Base-by-base conservation (phyloP, 2,888 invertebrate species). In the Yponomeuta cagnagella region DNA sequence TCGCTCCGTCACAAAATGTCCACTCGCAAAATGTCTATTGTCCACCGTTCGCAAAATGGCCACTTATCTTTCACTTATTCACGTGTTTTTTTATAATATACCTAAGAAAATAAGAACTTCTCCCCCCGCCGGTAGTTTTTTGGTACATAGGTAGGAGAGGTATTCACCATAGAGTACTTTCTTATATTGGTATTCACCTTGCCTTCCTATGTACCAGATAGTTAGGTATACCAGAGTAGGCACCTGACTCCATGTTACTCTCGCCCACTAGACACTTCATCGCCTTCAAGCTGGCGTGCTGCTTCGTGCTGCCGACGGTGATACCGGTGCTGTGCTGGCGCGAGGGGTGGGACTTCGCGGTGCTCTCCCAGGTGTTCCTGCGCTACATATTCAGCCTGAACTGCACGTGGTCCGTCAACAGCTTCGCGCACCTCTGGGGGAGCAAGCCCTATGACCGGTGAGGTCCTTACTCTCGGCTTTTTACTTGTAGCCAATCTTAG, bases 351-450 rank as follows among this genome's bases (percentile, higher is more conserved):
- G 72, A 74, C n/a, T 71, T 76, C 4, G 78, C 89, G 0, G 93
- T 96, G 75, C 88, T 94, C 76, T 92, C 95, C 2, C 94, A 96
- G 73, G 93, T 94, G 2, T 82, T 95, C 43, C 79, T 96, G 15
- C 95, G 98, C 12, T 98, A 97, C 83, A 90, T 94, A 48, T 80
- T 94, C 71, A 94, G 94, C 2, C 93, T 98, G 72, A 96, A 98
- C 86, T 95, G 94, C 79, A 98, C 98, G 2, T 98, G 98, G 98
- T 93, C 96, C 1, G 97, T 98, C 23, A 98, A 98, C 83, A 97
- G 97, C 77, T 96, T 96, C 43, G 97, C 98, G 1, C 98, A 98
- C 85, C 85, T 96, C 69, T 95, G 94, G 93, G 96, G 96, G 72
- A 93, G 93, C 74, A 94, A 94, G 75, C 96, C 96, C 0, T 96